Evolutionary conservation across 1,140 invertebrate genomes (phyloP), one percentile per base, ranked within the genome.

Genomic region (Saccostrea cuccullata): DNA sequence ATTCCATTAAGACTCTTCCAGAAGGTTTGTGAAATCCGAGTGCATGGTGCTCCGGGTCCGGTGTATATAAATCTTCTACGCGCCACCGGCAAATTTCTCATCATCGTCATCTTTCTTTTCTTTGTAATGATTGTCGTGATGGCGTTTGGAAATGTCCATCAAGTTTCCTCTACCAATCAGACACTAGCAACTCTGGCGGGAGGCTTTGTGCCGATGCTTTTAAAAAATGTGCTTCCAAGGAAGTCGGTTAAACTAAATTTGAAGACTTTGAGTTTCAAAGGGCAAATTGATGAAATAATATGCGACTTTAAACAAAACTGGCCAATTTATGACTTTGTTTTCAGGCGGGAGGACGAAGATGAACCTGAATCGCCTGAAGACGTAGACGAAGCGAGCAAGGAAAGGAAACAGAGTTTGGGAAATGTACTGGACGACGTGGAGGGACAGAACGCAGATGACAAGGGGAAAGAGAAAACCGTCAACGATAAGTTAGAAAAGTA

Each of bases 61-160:
- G 94, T 95, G 11, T 95, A 94, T 86, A 87, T 93, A 11, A 94
- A 94, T 84, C 91, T 94, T 13, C 90, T 95, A 13, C 87, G 92
- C 40, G 94, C 94, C 40, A 93, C 93, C 8, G 93, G 93, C 26
- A 94, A 94, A 86, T 95, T 95, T 88, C 91, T 94, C 55, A 93
- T 93, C 20, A 95, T 94, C 84, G 93, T 94, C 11, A 89, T 93
- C 12, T 95, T 95, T 87, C 86, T 95, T 0, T 92, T 93, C 86
- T 94, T 95, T 90, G 94, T 95, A 13, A 94, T 94, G 92, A 93
- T 95, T 55, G 94, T 95, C 36, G 94, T 95, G 11, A 93, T 94
- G 92, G 93, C 94, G 2, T 95, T 95, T 89, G 94, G 94, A 56
- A 94, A 93, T 84, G 92, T 94, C 0, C 91, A 92, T 82, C 90